Evolutionary conservation across 2,888 invertebrate species (phyloP).

Genomic region (Scelioninae gen. 1): DNA sequence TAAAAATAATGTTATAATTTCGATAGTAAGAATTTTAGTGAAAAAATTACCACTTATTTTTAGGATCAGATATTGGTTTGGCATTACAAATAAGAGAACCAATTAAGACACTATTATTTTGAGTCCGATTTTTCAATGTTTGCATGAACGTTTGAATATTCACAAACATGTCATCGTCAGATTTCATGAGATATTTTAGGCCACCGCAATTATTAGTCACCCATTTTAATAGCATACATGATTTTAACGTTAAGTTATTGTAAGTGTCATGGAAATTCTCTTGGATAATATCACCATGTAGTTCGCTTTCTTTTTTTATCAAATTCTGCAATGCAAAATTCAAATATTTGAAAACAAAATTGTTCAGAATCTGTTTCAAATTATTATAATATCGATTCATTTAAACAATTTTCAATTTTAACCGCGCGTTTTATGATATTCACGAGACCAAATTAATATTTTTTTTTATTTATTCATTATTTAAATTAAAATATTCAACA

Average conservation of each 20-base stretch:
- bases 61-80: slow-evolving; percentile 89
- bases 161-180: slow-evolving; percentile 94
- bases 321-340: slow-evolving; percentile 84
- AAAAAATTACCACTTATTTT: slow-evolving; percentile 89
- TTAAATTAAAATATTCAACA: too few species aligned
- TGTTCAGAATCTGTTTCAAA: too few species aligned
- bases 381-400: not conserved
- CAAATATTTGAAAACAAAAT: not conserved
- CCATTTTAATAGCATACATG: slow-evolving; percentile 93
- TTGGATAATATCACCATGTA: slow-evolving; percentile 91
- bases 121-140: slow-evolving; percentile 77
- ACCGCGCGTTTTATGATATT: not conserved
- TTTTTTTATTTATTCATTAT: too few species aligned
- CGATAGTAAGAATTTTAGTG: not conserved
- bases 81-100: slow-evolving; percentile 93
- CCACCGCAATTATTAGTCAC: slow-evolving; percentile 88
- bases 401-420: not conserved
- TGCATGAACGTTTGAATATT: slow-evolving; percentile 89
- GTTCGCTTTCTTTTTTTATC: slow-evolving; percentile 88
- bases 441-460: not conserved
- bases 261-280: slow-evolving; percentile 93
- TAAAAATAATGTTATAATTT: too few species aligned
- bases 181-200: slow-evolving; percentile 91
- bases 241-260: slow-evolving; percentile 94
- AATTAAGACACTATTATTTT: slow-evolving; percentile 86